Conservation (phyloP, 2,113 vertebrate genomes). For the Columbina picui region DNA sequence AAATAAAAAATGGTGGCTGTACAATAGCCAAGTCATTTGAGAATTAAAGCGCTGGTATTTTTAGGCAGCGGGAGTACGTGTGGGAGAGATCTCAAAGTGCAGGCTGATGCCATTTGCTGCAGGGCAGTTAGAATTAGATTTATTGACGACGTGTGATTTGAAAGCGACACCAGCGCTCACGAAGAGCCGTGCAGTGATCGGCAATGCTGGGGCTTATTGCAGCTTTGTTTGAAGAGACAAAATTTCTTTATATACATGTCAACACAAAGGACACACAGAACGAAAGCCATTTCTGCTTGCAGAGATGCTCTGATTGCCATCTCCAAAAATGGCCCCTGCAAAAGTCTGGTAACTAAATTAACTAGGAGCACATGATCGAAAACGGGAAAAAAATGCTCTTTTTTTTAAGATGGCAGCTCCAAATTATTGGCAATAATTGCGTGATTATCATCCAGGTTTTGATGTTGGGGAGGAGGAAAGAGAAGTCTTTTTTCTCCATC, state of each 20-base stretch:
- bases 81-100: slow-evolving; percentile 37
- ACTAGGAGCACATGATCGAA: slow-evolving; percentile 3
- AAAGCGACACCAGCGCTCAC: not conserved
- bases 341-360: slow-evolving; percentile 4
- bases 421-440: not conserved
- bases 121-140: slow-evolving; percentile 39
- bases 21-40: slow-evolving; percentile 13
- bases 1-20: not conserved
- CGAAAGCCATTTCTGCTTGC: not conserved
- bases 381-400: not conserved
- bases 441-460: not conserved
- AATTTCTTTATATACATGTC: not conserved
- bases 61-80: slow-evolving; percentile 33
- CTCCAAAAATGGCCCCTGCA: slow-evolving; percentile 25
- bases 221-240: not conserved
- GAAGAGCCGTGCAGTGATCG: not conserved
- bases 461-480: not conserved
- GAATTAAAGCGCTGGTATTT: slow-evolving; percentile 23
- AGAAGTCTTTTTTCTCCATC: not conserved
- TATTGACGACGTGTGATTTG: not conserved
- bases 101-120: slow-evolving; percentile 46
- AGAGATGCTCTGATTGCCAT: not conserved
- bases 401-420: not conserved
- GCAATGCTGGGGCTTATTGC: not conserved
- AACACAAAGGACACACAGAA: not conserved